Evolutionary conservation across 2,113 vertebrate genomes (phyloP).

Genomic region (Chunga burmeisteri): DNA sequence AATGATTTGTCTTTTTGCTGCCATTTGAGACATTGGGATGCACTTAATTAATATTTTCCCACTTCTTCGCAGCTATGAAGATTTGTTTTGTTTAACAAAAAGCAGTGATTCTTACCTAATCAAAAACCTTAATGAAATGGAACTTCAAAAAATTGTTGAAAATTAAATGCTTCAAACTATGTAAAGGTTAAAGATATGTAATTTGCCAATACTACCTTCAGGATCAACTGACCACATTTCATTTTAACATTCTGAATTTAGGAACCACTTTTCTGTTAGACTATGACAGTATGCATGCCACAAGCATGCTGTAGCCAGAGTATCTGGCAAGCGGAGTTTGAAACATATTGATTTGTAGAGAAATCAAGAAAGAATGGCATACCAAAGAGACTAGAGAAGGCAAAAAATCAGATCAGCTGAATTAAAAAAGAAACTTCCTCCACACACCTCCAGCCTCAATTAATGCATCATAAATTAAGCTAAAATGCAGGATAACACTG

Average conservation of each 20-base stretch:
- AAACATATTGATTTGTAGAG: background rate
- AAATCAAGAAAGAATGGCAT: background rate
- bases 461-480: background rate
- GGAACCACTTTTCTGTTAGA: background rate
- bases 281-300: background rate
- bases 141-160: background rate
- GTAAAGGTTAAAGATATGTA: background rate
- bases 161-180: background rate
- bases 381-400: background rate
- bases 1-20: background rate
- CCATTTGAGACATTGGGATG: background rate
- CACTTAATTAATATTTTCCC: background rate
- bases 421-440: background rate
- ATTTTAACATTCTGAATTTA: background rate
- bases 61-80: background rate
- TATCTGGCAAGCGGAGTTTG: background rate
- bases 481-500: background rate
- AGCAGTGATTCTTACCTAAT: background rate
- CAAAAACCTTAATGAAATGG: background rate
- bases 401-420: background rate
- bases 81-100: background rate
- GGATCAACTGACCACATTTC: background rate
- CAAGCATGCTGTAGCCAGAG: background rate
- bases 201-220: background rate
- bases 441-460: conserved; percentile 6